A percentile compares a stretch with the other conserved stretches of the same genome.
Evolutionary conservation across 2,113 vertebrate species (phyloP).

Genomic region (Oplegnathus fasciatus): DNA sequence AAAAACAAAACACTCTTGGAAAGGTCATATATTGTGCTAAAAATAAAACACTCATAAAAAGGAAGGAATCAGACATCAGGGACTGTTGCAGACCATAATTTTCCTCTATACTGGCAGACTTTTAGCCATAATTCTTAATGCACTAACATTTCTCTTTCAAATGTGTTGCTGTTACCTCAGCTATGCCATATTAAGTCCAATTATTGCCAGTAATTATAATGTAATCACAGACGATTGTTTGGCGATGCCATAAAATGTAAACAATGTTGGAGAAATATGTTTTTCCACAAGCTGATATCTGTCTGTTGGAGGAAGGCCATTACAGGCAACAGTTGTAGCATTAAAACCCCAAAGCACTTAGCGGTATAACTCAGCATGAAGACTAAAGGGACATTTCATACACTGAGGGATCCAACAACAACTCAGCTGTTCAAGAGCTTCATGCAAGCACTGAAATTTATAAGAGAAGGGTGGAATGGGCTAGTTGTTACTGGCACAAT

Average conservation of each 20-base stretch:
- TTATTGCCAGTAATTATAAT: constrained; percentile 37
- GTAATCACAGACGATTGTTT: constrained; percentile 38
- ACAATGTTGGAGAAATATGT: constrained; percentile 10
- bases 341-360: constrained; percentile 42
- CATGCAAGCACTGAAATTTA: constrained; percentile 11
- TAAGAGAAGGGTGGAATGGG: not conserved
- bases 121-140: constrained; percentile 3
- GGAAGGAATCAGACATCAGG: constrained; percentile 25
- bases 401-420: constrained; percentile 53
- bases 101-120: constrained; percentile 3
- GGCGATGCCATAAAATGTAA: constrained; percentile 44
- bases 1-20: constrained; percentile 27
- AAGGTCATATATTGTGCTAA: constrained; percentile 57
- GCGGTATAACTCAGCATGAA: constrained; percentile 33
- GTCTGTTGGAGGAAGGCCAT: constrained; percentile 37
- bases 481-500: constrained; percentile 37
- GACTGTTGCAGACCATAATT: constrained; percentile 33
- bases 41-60: constrained; percentile 51
- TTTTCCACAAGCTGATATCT: constrained; percentile 46
- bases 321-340: constrained; percentile 39
- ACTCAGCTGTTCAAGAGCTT: constrained; percentile 56
- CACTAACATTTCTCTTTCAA: constrained; percentile 25
- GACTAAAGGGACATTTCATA: constrained; percentile 55
- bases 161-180: constrained; percentile 19
- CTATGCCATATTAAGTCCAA: not conserved